These are phyloP conservation scores for Trachops cirrhosus DNA, from an alignment of 2,797 vertebrate genomes.

Conservation along the genomic window DNA sequence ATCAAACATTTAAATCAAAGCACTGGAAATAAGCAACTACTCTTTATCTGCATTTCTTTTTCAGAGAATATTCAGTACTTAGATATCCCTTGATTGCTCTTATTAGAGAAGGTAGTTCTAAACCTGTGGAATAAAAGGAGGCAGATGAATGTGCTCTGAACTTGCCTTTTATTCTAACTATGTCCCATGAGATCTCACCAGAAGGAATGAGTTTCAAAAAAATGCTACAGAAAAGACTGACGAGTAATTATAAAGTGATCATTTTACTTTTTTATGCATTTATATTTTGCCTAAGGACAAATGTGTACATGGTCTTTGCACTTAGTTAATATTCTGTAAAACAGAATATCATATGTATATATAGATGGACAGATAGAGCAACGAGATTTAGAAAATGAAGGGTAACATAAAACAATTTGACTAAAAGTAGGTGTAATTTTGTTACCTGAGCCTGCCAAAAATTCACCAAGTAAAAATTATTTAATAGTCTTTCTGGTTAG, in stretches of 20 bases:
- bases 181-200: not conserved
- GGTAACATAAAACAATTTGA: constrained; percentile 4
- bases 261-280: constrained; percentile 10
- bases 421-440: constrained; percentile 41
- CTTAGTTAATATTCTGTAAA: not conserved
- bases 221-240: not conserved
- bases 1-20: constrained; percentile 46
- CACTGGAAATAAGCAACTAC: constrained; percentile 21
- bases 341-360: not conserved
- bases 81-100: constrained; percentile 12
- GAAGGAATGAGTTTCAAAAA: not conserved
- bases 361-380: not conserved
- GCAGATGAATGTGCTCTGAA: not conserved
- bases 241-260: constrained; percentile 12
- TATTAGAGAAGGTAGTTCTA: constrained; percentile 42
- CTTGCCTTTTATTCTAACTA: not conserved
- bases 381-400: constrained; percentile 22
- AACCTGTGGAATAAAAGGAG: not conserved
- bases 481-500: not conserved
- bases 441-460: constrained; percentile 29
- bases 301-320: not conserved
- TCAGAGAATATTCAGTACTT: not conserved
- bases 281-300: constrained; percentile 28
- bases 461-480: constrained; percentile 37
- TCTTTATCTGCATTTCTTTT: constrained; percentile 15